These are phyloP conservation scores for Phalloptychus januarius DNA, from an alignment of 2,797 vertebrate species.

Conservation along the genomic window DNA sequence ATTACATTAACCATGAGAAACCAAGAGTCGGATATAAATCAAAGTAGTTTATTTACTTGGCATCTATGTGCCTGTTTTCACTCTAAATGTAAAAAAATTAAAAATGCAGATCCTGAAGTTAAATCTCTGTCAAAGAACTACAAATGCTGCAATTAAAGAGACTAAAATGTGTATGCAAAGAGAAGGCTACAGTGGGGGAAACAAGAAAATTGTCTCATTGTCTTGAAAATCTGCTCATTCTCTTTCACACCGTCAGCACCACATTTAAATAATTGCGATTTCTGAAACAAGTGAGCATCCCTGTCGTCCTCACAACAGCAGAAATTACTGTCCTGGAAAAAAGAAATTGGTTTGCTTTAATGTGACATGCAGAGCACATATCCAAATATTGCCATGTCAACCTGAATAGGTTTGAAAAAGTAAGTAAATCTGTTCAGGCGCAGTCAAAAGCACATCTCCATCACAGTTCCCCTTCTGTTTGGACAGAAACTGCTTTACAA, in stretches of 20 bases:
- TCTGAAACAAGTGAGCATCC: neutral
- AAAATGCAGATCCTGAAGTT: neutral
- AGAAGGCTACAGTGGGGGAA: neutral
- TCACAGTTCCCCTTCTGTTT: constrained; percentile 29
- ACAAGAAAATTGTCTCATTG: neutral
- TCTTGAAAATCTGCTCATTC: constrained; percentile 9
- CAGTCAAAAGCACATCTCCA: constrained; percentile 21
- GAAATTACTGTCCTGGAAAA: neutral
- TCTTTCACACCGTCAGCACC: neutral
- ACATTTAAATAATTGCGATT: neutral
- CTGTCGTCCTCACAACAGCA: neutral
- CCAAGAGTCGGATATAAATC: neutral
- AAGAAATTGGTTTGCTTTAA: neutral
- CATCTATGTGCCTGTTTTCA: neutral
- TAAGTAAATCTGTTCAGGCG: constrained; percentile 14
- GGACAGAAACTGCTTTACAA: constrained; percentile 44
- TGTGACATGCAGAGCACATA: neutral
- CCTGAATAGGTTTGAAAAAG: constrained; percentile 10
- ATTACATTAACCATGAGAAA: neutral
- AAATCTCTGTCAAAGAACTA: neutral
- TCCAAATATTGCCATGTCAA: constrained; percentile 2
- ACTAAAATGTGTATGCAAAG: neutral
- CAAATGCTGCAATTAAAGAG: neutral
- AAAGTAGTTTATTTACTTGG: neutral
- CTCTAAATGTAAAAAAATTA: neutral